Evolutionary conservation across 2,888 invertebrate genomes (phyloP), one percentile per base, ranked within the genome.

Genomic region (Ormia ochracea): DNA sequence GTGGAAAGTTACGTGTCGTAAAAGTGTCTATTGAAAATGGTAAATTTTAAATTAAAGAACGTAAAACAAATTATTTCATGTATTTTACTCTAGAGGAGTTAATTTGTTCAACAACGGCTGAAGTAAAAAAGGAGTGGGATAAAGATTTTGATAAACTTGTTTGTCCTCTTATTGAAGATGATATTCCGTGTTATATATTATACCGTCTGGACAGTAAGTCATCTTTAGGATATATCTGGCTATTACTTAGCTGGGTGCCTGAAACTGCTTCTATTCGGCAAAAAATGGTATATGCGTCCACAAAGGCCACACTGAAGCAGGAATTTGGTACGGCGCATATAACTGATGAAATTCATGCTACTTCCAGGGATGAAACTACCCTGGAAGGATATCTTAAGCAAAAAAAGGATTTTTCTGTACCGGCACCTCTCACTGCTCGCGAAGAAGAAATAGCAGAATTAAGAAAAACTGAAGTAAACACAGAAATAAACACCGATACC

Each of bases 281-380:
- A 31, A 83, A 83, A 72, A 83, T 83, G 83, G 82, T 83, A 14
- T 83, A 83, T 79, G 83, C 83, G 54, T 84, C 83, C 54, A 83
- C 83, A 17, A 83, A 84, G 90, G 97, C 99, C 0, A 99, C 99
- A 0, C 91, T 99, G 28, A 99, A 98, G 89, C 94, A 94, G 86
- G 98, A 98, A 89, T 99, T 99, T 90, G 99, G 99, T 0, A 94
- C 96, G 4, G 94, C 96, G 0, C 95, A 96, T 85, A 97, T 99
- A 76, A 95, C 95, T 85, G 96, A 98, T 88, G 99, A 99, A 90
- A 90, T 98, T 84, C 98, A 98, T 91, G 97, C 96, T 26, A 97
- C 98, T 12, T 90, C 90, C 0, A 88, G 95, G 92, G 94, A 94
- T 81, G 98, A 98, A 88, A 93, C 96, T 1, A 93, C 93, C 7